Conservation (phyloP, 2,113 vertebrate genomes). For the Syngnathus typhle region DNA sequence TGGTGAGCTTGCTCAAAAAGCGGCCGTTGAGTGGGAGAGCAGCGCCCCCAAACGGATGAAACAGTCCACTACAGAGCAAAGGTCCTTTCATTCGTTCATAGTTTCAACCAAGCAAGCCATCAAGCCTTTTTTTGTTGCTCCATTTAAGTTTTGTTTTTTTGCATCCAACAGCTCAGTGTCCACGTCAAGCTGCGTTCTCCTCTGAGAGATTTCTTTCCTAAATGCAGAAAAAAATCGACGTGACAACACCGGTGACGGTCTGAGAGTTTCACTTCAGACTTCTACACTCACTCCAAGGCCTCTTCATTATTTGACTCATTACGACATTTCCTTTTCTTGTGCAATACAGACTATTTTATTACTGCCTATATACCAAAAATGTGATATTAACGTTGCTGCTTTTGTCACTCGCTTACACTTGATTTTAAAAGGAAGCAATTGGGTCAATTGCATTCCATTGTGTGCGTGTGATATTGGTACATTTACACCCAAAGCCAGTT, state of each 20-base stretch:
- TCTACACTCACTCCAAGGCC: not conserved
- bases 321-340: constrained; percentile 12
- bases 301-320: not conserved
- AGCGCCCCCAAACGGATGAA: constrained; percentile 77
- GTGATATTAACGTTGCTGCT: not conserved
- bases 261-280: constrained; percentile 14
- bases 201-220: constrained; percentile 39
- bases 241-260: not conserved
- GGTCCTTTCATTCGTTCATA: constrained; percentile 36
- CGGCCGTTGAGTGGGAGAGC: constrained; percentile 62
- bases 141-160: not conserved
- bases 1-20: constrained; percentile 45
- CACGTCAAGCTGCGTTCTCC: constrained; percentile 59
- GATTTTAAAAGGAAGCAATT: too few relatives aligned
- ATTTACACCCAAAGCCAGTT: not conserved
- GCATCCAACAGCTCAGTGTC: constrained; percentile 23
- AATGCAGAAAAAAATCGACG: not conserved
- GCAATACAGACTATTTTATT: constrained; percentile 13
- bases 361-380: constrained; percentile 23
- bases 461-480: too few relatives aligned
- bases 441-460: not conserved
- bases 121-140: too few relatives aligned
- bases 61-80: constrained; percentile 60
- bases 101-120: not conserved
- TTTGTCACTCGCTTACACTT: not conserved